A percentile compares a stretch with the other conserved stretches of the same genome.
phyloP scores from a whole-genome alignment of 2,888 invertebrate genomes.

The Atherix ibis region DNA sequence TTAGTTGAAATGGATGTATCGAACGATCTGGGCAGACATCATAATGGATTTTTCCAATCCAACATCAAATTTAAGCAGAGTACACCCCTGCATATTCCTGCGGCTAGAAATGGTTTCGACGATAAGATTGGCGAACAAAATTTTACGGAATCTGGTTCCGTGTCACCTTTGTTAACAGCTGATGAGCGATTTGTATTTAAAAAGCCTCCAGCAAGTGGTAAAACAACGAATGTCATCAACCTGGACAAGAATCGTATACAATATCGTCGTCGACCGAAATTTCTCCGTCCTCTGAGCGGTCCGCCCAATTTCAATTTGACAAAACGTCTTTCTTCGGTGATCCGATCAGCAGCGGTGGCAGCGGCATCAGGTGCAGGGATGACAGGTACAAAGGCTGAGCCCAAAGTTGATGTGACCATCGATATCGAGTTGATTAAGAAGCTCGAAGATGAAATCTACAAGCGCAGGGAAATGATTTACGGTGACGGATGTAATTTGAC shows the following conservation, averaged over 20 bases:
- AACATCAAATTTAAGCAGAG: too few species aligned
- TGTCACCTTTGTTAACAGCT: too few species aligned
- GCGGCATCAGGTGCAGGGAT: too few species aligned
- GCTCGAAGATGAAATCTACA: constrained; percentile 13
- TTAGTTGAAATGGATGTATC: too few species aligned
- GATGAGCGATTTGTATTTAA: too few species aligned
- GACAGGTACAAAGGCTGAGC: background rate
- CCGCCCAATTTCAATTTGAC: constrained; percentile 12
- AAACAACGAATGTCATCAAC: constrained; percentile 9
- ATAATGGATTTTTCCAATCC: too few species aligned
- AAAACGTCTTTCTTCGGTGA: background rate
- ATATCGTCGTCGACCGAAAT: constrained; percentile 21
- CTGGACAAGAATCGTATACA: constrained; percentile 13
- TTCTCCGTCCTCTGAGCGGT: constrained; percentile 11
- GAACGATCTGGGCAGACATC: too few species aligned
- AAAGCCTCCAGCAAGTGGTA: background rate
- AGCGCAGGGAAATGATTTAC: constrained; percentile 8
- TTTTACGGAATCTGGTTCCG: too few species aligned
- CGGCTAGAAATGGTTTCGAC: too few species aligned
- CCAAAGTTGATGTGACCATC: constrained; percentile 4
- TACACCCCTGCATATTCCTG: too few species aligned
- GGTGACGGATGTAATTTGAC: background rate
- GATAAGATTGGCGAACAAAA: too few species aligned
- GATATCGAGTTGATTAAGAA: constrained; percentile 11
- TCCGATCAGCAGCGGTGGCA: background rate